These are phyloP conservation scores for Trinorchestia longiramus DNA, from an alignment of 1,140 invertebrate genomes.

Conservation along the genomic window DNA sequence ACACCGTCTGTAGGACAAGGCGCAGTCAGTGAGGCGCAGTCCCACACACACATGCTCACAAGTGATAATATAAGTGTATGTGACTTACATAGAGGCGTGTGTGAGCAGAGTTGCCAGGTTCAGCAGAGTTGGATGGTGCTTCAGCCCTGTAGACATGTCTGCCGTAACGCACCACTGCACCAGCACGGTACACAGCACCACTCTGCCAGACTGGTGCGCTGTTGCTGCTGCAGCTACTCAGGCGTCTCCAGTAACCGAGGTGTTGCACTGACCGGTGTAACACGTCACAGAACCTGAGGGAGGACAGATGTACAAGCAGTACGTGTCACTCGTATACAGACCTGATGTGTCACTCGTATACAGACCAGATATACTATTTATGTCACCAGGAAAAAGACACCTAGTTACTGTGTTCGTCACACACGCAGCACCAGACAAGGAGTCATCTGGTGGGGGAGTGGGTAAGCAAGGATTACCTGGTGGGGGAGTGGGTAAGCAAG, in stretches of 20 bases:
- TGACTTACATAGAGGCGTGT: neutral
- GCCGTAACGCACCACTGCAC: slow-evolving; percentile 20
- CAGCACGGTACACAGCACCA: neutral
- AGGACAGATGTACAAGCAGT: neutral
- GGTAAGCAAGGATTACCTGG: neutral
- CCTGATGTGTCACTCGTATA: no score
- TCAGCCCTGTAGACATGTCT: neutral
- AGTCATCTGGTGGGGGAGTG: neutral
- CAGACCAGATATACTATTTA: no score
- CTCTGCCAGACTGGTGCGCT: neutral
- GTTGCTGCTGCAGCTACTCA: neutral
- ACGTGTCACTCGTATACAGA: no score
- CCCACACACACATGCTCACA: neutral
- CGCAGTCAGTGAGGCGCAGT: neutral
- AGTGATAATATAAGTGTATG: neutral
- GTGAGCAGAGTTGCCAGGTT: slow-evolving; percentile 12
- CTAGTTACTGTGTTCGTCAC: no score
- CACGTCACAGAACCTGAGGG: slow-evolving; percentile 21
- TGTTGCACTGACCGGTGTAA: neutral
- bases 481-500: neutral
- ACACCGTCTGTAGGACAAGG: neutral
- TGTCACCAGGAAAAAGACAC: no score
- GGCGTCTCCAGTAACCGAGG: neutral
- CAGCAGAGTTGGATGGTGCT: neutral
- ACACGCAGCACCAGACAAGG: no score